A percentile compares a stretch with the other conserved stretches of the same genome.
phyloP scores from a whole-genome alignment of 2,888 invertebrate genomes.

The Tribolium freemani region DNA sequence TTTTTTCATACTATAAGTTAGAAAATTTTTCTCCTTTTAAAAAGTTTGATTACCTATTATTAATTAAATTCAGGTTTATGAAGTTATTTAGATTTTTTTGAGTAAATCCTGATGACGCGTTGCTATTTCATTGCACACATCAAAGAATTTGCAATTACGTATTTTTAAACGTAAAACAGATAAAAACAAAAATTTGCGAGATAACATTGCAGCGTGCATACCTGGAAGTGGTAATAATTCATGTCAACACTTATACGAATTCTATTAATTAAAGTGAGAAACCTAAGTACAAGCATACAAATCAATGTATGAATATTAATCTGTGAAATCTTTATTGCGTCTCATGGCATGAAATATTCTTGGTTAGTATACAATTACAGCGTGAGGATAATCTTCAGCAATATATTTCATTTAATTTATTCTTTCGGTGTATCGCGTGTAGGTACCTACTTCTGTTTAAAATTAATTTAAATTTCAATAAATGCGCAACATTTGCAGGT shows the following conservation, averaged over 20 bases:
- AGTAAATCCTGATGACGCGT: no score
- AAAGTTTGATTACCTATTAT: no score
- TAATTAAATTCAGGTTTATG: no score
- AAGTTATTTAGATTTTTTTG: no score
- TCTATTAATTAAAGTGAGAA: conserved; percentile 2
- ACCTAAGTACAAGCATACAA: not conserved
- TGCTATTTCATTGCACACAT: no score
- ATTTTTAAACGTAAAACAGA: no score
- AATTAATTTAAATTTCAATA: not conserved
- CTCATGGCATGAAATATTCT: not conserved
- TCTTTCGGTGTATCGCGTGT: not conserved
- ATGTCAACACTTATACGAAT: not conserved
- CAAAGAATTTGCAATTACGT: no score
- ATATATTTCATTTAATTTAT: not conserved
- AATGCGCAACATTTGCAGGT: not conserved
- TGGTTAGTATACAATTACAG: not conserved
- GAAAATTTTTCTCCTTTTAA: no score
- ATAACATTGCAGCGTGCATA: not conserved
- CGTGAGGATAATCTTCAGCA: not conserved
- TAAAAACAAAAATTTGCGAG: no score
- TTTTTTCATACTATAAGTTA: no score
- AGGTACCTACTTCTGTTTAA: not conserved
- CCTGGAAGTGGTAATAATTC: not conserved
- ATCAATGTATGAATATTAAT: conserved; percentile 9
- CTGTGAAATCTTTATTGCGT: not conserved